These are phyloP conservation scores for Epinephelus fuscoguttatus DNA, from an alignment of 2,113 vertebrate genomes.

Conservation along the genomic window DNA sequence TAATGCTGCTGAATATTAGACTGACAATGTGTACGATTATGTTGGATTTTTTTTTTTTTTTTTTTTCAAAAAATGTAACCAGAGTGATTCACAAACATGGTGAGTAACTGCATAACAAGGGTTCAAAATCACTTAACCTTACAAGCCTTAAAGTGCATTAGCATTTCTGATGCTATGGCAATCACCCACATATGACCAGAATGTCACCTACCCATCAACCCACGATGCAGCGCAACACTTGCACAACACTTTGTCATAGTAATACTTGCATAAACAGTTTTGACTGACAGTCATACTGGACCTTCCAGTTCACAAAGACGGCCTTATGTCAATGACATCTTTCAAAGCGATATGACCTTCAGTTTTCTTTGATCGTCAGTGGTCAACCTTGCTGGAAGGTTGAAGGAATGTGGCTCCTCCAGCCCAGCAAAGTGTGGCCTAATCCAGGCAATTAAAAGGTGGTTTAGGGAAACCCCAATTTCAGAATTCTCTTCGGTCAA, in stretches of 20 bases:
- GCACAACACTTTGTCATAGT: not conserved
- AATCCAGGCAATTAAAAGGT: not conserved
- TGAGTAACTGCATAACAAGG: not conserved
- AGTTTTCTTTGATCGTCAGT: not conserved
- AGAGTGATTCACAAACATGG: not conserved
- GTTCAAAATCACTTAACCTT: not conserved
- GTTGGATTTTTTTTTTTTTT: not conserved
- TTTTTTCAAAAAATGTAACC: not conserved
- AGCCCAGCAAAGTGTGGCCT: constrained; percentile 15
- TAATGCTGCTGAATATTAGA: not conserved
- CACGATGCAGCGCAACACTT: not conserved
- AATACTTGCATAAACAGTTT: not conserved
- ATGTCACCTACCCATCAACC: not conserved
- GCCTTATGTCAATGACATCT: constrained; percentile 7
- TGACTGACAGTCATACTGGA: not conserved
- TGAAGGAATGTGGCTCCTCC: constrained; percentile 43
- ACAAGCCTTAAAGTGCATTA: not conserved
- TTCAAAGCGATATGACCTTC: not conserved
- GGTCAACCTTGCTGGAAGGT: constrained; percentile 11
- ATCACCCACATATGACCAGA: not conserved
- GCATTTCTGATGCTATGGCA: not conserved
- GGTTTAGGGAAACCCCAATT: not conserved
- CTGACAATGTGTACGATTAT: not conserved
- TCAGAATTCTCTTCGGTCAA: too few relatives aligned
- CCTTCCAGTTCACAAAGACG: constrained; percentile 3